These are phyloP conservation scores for Tenthredo distinguenda DNA, from an alignment of 2,888 invertebrate genomes.

Conservation along the genomic window DNA sequence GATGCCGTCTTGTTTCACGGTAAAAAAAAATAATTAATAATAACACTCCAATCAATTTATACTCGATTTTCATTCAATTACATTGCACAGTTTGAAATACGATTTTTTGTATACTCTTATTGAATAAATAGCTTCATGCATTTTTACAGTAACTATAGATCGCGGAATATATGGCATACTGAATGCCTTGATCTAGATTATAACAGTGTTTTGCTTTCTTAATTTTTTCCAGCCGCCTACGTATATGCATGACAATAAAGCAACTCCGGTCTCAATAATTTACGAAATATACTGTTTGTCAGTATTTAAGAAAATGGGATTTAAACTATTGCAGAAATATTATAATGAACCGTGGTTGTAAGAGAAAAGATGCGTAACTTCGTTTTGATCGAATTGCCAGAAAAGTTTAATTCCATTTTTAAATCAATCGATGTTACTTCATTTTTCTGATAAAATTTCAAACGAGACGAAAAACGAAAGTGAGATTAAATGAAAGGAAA, in stretches of 20 bases:
- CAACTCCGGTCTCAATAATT: neutral
- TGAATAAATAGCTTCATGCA: neutral
- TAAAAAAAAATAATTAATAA: constrained; percentile 45
- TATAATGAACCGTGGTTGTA: neutral
- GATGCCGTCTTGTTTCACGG: constrained; percentile 64
- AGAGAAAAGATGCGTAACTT: neutral
- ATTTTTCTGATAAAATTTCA: neutral
- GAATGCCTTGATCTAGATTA: neutral
- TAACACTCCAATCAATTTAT: neutral
- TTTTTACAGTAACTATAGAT: neutral
- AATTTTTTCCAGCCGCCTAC: neutral
- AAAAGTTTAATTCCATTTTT: neutral
- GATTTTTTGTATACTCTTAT: neutral
- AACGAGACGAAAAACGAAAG: neutral
- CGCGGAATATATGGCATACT: neutral
- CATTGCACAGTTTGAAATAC: neutral
- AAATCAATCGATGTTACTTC: neutral
- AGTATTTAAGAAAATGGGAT: neutral
- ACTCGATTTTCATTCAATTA: neutral
- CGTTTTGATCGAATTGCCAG: neutral
- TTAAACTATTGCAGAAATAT: neutral
- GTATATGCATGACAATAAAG: neutral
- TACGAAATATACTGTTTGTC: neutral
- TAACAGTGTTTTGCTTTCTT: neutral
- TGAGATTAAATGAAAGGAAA: neutral